Conservation (phyloP, 2,797 vertebrate genomes). For the Falco berigora region DNA sequence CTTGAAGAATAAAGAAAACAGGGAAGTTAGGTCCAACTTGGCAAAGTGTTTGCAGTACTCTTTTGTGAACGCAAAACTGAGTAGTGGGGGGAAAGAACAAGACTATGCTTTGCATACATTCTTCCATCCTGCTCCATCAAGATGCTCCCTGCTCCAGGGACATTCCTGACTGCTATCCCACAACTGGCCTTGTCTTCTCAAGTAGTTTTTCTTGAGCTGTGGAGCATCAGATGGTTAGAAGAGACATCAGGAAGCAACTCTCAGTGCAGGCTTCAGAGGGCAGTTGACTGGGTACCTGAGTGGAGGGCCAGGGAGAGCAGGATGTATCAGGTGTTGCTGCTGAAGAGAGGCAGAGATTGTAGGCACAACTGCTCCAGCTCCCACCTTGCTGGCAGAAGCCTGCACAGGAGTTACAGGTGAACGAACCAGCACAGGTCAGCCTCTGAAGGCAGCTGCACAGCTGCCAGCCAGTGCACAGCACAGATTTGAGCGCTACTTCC, state of each 20-base stretch:
- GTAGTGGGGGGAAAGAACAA: not conserved
- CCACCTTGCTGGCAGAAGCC: not conserved
- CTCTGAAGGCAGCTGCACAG: not conserved
- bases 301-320: not conserved
- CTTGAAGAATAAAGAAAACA: not conserved
- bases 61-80: not conserved
- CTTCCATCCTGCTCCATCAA: not conserved
- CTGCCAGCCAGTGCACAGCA: not conserved
- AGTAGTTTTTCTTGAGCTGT: not conserved
- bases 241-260: not conserved
- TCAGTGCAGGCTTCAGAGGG: not conserved
- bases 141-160: not conserved
- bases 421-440: not conserved
- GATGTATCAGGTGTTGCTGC: not conserved
- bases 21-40: not conserved
- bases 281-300: not conserved
- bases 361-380: not conserved
- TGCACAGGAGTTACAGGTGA: rapidly evolving
- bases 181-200: not conserved
- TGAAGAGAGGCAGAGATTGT: not conserved
- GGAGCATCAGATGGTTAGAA: not conserved
- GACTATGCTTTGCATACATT: not conserved
- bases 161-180: not conserved
- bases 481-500: rapidly evolving
- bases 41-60: not conserved